These are phyloP conservation scores for Drosophila austrosaltans DNA, from an alignment of 2,888 invertebrate genomes.

Conservation along the genomic window DNA sequence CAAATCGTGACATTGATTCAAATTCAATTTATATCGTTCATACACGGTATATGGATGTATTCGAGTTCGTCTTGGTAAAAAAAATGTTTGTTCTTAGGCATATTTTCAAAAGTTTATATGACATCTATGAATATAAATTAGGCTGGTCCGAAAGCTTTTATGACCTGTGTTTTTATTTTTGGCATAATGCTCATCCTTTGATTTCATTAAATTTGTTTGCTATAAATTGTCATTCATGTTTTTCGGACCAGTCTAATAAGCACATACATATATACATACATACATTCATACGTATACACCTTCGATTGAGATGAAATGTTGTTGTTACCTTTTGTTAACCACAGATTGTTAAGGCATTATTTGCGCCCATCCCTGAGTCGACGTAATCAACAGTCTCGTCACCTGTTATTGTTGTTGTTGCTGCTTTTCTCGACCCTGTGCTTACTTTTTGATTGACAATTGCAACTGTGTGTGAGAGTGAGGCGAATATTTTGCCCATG, in stretches of 20 bases:
- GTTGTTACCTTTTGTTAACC: constrained; percentile 24
- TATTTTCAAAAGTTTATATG: background rate
- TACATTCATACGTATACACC: no score
- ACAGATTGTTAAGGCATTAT: background rate
- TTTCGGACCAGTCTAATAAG: no score
- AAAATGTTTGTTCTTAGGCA: no score
- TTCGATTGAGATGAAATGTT: constrained; percentile 18
- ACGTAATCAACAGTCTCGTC: constrained; percentile 25
- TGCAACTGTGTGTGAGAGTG: constrained; percentile 64
- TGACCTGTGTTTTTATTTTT: no score
- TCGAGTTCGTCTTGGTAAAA: no score
- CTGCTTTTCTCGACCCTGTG: constrained; percentile 61
- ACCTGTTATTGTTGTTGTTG: constrained; percentile 61
- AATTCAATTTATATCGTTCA: background rate
- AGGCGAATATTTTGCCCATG: constrained; percentile 62
- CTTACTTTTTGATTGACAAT: constrained; percentile 68
- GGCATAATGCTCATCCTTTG: no score
- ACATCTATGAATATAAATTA: no score
- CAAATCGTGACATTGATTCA: constrained; percentile 5
- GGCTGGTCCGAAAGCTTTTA: no score
- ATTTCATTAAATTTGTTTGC: no score
- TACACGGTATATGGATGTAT: background rate
- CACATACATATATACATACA: no score
- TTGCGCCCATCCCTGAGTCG: background rate
- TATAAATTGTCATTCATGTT: no score